Evolutionary conservation across 2,888 invertebrate species (phyloP).

Genomic region (Agriopis marginaria): DNA sequence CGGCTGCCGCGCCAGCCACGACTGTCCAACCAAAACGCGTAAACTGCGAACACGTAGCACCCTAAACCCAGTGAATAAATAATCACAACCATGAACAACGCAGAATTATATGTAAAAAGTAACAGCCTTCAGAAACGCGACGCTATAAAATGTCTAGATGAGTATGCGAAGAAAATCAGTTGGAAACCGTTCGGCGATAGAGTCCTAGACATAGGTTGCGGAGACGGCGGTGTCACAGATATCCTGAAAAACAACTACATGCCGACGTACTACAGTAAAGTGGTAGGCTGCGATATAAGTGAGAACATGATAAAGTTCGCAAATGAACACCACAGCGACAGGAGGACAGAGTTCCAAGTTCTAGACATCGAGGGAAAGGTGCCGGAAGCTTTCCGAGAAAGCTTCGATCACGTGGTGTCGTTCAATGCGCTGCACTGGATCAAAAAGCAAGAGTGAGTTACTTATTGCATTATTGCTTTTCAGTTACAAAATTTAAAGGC

Average conservation of each 20-base stretch:
- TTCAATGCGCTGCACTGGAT: constrained; percentile 94
- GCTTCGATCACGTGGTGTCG: constrained; percentile 90
- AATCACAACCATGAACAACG: constrained; percentile 80
- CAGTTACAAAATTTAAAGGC: neutral
- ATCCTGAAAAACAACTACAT: constrained; percentile 85
- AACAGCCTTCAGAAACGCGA: constrained; percentile 89
- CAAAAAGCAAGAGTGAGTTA: constrained; percentile 88
- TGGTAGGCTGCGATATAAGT: constrained; percentile 90
- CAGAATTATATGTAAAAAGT: constrained; percentile 89
- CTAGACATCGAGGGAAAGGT: constrained; percentile 87
- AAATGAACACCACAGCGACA: constrained; percentile 78
- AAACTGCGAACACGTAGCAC: constrained; percentile 67
- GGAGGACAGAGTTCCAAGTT: constrained; percentile 76
- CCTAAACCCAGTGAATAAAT: constrained; percentile 48
- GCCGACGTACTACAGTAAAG: constrained; percentile 79
- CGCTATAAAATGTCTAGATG: constrained; percentile 86
- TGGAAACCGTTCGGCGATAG: constrained; percentile 82
- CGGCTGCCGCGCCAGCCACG: constrained; percentile 61
- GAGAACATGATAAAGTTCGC: constrained; percentile 90
- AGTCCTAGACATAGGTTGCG: constrained; percentile 91
- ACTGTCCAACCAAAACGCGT: constrained; percentile 73
- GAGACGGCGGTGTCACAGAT: constrained; percentile 90
- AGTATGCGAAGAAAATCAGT: constrained; percentile 86
- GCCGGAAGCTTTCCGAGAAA: constrained; percentile 74
- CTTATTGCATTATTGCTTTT: neutral